These are phyloP conservation scores for Xestia xanthographa DNA, from an alignment of 2,888 invertebrate species.

Conservation along the genomic window DNA sequence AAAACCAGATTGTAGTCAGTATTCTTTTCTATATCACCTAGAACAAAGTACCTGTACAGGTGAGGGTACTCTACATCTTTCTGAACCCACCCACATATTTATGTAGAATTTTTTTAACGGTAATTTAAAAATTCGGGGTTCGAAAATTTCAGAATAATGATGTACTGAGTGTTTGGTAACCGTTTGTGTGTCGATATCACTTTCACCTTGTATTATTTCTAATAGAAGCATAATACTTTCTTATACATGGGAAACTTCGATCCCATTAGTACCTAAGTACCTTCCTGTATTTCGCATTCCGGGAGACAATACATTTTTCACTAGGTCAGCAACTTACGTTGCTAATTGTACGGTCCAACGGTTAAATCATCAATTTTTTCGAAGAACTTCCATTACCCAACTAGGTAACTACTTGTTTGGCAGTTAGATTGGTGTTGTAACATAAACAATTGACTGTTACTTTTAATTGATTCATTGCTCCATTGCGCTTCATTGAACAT, in stretches of 20 bases:
- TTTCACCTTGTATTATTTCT: too few relatives aligned
- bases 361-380: neutral
- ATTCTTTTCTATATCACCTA: neutral
- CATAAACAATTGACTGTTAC: neutral
- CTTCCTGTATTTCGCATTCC: neutral
- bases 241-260: neutral
- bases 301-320: too few relatives aligned
- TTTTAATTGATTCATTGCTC: neutral
- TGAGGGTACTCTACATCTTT: too few relatives aligned
- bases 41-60: neutral
- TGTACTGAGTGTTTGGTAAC: too few relatives aligned
- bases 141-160: too few relatives aligned
- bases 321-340: neutral
- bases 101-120: too few relatives aligned
- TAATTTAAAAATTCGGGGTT: too few relatives aligned
- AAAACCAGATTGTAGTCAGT: neutral
- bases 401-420: neutral
- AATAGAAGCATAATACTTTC: neutral
- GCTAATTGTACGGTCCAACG: neutral
- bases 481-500: neutral
- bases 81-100: too few relatives aligned
- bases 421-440: slow-evolving; percentile 3
- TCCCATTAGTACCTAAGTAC: neutral
- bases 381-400: neutral
- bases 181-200: too few relatives aligned